Conservation (phyloP, 2,797 vertebrate genomes). For the Paguma larvata region DNA sequence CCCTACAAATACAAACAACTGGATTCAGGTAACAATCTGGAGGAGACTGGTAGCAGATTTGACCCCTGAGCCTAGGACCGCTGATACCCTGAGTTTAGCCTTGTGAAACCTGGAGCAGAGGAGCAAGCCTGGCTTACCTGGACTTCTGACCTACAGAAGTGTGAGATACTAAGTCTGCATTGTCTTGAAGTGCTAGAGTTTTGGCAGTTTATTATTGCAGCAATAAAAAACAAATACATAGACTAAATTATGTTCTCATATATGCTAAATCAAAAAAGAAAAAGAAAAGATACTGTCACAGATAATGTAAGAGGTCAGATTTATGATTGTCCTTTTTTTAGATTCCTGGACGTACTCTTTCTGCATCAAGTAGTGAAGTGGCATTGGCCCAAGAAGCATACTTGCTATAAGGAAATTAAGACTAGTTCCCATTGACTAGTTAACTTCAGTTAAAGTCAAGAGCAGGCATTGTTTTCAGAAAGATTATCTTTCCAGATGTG, state of each 20-base stretch:
- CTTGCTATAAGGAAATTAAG: background rate
- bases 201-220: background rate
- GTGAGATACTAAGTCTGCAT: background rate
- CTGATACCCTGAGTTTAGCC: background rate
- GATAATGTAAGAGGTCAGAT: background rate
- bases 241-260: background rate
- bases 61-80: background rate
- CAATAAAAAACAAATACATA: background rate
- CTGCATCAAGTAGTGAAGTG: background rate
- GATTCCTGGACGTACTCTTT: background rate
- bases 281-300: background rate
- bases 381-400: background rate
- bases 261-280: background rate
- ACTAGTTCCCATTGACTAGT: background rate
- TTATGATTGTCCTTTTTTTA: background rate
- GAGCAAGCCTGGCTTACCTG: background rate
- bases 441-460: background rate
- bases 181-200: background rate
- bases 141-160: background rate
- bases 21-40: background rate
- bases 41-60: background rate
- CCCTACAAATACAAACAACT: background rate
- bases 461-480: background rate
- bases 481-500: background rate
- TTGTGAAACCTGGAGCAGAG: background rate